A percentile compares a stretch with the other conserved stretches of the same genome.
Evolutionary conservation across 2,113 vertebrate genomes (phyloP).

Genomic region (Microtus montanus): DNA sequence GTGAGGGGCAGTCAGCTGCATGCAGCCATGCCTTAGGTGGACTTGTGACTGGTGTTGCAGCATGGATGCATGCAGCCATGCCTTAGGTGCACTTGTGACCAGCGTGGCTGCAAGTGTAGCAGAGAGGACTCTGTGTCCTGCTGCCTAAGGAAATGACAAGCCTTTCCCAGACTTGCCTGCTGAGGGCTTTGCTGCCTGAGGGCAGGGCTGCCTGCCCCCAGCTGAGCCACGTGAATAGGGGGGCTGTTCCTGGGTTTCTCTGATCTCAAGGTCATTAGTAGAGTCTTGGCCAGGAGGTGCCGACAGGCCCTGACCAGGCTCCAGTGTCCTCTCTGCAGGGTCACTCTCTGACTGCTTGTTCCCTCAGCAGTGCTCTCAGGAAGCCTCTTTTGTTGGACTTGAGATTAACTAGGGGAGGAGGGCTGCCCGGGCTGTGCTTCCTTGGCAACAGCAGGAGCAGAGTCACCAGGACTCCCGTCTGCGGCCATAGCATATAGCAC

Average conservation of each 20-base stretch:
- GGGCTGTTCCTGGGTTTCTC: constrained; percentile 59
- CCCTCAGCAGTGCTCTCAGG: constrained; percentile 58
- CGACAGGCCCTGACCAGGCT: constrained; percentile 66
- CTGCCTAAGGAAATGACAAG: not conserved
- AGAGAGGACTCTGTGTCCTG: not conserved
- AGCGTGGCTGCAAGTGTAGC: not conserved
- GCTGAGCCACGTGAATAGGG: constrained; percentile 50
- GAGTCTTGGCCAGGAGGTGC: constrained; percentile 73
- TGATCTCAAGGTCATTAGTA: constrained; percentile 70
- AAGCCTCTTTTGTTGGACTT: constrained; percentile 62
- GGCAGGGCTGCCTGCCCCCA: constrained; percentile 37
- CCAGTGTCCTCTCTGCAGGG: constrained; percentile 66
- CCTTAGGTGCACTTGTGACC: not conserved
- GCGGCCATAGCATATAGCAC: not conserved
- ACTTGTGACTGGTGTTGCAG: not conserved
- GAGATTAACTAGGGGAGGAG: constrained; percentile 34
- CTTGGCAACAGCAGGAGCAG: too few species aligned
- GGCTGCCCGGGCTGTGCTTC: not conserved
- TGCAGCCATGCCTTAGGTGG: not conserved
- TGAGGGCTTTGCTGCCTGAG: not conserved
- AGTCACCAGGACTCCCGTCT: not conserved
- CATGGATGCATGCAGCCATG: not conserved
- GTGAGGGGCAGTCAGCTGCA: not conserved
- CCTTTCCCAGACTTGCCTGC: too few species aligned
- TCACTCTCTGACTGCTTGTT: constrained; percentile 66